phyloP scores from a whole-genome alignment of 2,888 invertebrate species.

The Calameuta idolon region DNA sequence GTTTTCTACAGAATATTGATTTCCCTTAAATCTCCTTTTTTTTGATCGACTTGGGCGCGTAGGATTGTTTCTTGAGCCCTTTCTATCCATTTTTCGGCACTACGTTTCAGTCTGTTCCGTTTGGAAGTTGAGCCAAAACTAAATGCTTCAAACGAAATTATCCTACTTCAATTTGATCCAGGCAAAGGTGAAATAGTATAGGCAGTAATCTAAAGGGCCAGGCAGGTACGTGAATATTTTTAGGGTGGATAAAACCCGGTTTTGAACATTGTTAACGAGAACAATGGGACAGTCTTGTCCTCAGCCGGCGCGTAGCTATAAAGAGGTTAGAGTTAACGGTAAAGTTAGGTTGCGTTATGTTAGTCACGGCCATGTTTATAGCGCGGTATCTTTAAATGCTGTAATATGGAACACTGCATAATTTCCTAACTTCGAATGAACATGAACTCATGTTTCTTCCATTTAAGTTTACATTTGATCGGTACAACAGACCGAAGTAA shows the following conservation, averaged over 20 bases:
- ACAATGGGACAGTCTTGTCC: background rate
- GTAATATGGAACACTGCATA: background rate
- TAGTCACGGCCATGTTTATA: background rate
- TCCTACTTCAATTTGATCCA: background rate
- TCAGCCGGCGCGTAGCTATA: background rate
- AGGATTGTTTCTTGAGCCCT: background rate
- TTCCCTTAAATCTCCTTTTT: slow-evolving; percentile 30
- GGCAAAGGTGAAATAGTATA: background rate
- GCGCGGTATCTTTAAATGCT: background rate
- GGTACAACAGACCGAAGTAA: too few species aligned
- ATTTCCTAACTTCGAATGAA: background rate
- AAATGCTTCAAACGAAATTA: background rate
- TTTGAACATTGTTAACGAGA: background rate
- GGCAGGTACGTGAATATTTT: background rate
- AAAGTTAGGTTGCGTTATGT: background rate
- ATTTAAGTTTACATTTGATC: background rate
- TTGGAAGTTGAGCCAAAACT: background rate
- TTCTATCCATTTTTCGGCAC: background rate
- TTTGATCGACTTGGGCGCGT: slow-evolving; percentile 1
- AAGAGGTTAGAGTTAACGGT: background rate
- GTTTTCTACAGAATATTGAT: slow-evolving; percentile 29
- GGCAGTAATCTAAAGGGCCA: background rate
- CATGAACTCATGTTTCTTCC: background rate
- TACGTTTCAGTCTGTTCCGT: background rate
- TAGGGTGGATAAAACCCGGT: background rate